phyloP scores from a whole-genome alignment of 2,113 vertebrate genomes.

The Leptodactylus fuscus region DNA sequence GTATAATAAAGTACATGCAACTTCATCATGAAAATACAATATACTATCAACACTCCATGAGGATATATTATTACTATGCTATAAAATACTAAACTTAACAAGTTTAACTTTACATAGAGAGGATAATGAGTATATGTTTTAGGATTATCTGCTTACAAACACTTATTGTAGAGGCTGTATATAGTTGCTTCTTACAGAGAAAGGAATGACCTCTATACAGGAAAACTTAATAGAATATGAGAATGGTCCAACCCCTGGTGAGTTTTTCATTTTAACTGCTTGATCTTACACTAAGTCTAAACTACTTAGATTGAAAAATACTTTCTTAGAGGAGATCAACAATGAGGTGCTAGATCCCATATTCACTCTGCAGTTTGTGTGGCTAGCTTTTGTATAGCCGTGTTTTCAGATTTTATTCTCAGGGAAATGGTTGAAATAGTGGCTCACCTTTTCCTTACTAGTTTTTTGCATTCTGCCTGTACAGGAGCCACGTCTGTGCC shows the following conservation, averaged over 20 bases:
- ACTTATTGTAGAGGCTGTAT: background rate
- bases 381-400: background rate
- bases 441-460: too few species aligned
- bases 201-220: background rate
- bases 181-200: background rate
- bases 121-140: background rate
- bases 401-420: background rate
- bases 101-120: background rate
- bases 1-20: too few species aligned
- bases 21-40: too few species aligned
- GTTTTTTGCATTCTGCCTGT: background rate
- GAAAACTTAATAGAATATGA: background rate
- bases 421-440: too few species aligned
- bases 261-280: constrained; percentile 3
- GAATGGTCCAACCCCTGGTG: background rate
- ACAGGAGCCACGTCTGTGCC: background rate
- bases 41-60: too few species aligned
- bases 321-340: background rate
- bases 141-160: constrained; percentile 1
- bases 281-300: background rate
- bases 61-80: too few species aligned
- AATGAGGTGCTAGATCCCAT: background rate
- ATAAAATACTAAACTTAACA: background rate
- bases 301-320: background rate
- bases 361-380: background rate